These are phyloP conservation scores for Bombus confusus DNA, from an alignment of 1,140 invertebrate species.

Conservation along the genomic window DNA sequence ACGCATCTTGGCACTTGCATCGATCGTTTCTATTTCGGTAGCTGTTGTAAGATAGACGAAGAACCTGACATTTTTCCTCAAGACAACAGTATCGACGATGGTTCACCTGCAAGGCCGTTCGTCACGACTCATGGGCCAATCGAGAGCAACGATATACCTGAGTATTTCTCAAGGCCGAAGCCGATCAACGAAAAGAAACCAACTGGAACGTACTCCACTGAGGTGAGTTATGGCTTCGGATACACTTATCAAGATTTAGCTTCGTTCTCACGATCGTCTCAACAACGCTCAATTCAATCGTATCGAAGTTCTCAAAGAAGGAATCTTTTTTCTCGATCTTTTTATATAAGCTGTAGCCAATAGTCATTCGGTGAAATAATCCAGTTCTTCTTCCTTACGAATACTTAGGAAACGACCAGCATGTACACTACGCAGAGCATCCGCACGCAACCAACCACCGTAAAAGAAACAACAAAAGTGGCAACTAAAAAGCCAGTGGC, in stretches of 20 bases:
- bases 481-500: constrained; percentile 65
- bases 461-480: constrained; percentile 49
- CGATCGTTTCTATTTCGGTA: constrained; percentile 95
- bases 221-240: background rate
- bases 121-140: constrained; percentile 71
- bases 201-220: constrained; percentile 33
- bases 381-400: background rate
- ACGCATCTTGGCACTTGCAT: constrained; percentile 95
- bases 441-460: constrained; percentile 15
- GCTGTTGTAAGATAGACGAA: constrained; percentile 90
- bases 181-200: constrained; percentile 68
- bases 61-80: constrained; percentile 80
- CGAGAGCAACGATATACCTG: constrained; percentile 80
- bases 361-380: background rate
- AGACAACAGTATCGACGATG: constrained; percentile 79
- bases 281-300: background rate
- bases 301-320: background rate
- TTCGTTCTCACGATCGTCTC: background rate
- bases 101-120: constrained; percentile 67
- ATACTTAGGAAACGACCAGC: constrained; percentile 29
- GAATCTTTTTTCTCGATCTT: background rate
- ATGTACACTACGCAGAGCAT: constrained; percentile 36
- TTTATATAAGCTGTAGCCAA: background rate
- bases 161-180: constrained; percentile 76
- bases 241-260: background rate